Evolutionary conservation across 2,888 invertebrate species (phyloP).

Genomic region (Endotricha flammealis): DNA sequence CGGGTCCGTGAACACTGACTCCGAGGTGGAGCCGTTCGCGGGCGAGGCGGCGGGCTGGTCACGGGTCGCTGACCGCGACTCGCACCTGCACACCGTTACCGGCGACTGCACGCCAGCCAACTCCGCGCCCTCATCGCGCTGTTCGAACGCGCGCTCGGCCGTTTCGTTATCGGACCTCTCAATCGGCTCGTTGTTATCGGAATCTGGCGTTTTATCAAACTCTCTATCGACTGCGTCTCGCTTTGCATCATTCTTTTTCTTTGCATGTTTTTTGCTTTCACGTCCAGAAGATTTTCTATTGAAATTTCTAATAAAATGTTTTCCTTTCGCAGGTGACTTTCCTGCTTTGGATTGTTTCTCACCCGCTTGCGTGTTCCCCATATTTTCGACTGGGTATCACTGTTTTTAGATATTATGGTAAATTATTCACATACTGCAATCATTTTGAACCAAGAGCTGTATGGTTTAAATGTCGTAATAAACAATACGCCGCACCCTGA

Average conservation of each 20-base stretch:
- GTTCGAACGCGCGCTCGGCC: slow-evolving; percentile 65
- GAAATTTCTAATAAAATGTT: slow-evolving; percentile 74
- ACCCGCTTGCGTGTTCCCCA: slow-evolving; percentile 77
- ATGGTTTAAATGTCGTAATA: too few relatives aligned
- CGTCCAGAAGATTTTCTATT: slow-evolving; percentile 62
- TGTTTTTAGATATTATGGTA: too few relatives aligned
- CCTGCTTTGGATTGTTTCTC: slow-evolving; percentile 72
- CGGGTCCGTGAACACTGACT: slow-evolving; percentile 88
- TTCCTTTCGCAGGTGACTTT: slow-evolving; percentile 77
- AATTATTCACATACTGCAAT: too few relatives aligned
- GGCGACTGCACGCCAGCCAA: slow-evolving; percentile 52
- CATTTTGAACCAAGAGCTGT: too few relatives aligned
- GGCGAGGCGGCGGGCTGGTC: slow-evolving; percentile 46
- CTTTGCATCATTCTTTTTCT: slow-evolving; percentile 60
- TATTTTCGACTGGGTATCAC: too few relatives aligned
- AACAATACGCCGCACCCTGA: too few relatives aligned
- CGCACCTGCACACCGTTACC: slow-evolving; percentile 70
- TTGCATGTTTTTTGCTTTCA: slow-evolving; percentile 62
- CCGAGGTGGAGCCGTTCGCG: slow-evolving; percentile 80
- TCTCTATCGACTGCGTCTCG: slow-evolving; percentile 55
- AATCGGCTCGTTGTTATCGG: slow-evolving; percentile 66
- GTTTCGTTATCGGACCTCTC: slow-evolving; percentile 69
- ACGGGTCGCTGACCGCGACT: slow-evolving; percentile 69
- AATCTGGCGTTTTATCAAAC: slow-evolving; percentile 69
- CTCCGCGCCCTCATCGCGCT: slow-evolving; percentile 45